Evolutionary conservation across 2,888 invertebrate species (phyloP).

Genomic region (Dysmachus trigonus): DNA sequence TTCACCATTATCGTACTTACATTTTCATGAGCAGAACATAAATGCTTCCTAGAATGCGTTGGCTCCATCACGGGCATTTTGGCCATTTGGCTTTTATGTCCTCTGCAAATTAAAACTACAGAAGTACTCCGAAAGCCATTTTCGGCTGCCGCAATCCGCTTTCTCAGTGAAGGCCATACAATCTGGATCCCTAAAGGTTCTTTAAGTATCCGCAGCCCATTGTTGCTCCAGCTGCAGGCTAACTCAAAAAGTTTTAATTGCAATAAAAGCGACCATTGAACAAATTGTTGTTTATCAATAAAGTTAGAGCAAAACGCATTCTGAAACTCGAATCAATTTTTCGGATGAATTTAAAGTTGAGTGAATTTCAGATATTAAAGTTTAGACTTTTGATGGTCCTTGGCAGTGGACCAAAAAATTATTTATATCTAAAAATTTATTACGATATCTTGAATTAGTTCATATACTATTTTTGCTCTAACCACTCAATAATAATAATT

Average conservation of each 20-base stretch:
- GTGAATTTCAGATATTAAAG: background rate
- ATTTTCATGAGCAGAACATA: background rate
- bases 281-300: background rate
- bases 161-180: background rate
- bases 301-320: background rate
- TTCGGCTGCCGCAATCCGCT: background rate
- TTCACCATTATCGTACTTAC: background rate
- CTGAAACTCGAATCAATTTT: background rate
- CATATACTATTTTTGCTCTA: too few relatives aligned
- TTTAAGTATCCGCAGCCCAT: background rate
- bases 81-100: background rate
- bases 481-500: background rate
- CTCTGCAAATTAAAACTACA: background rate
- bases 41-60: background rate
- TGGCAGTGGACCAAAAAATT: too few relatives aligned
- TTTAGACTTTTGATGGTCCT: background rate
- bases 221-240: background rate
- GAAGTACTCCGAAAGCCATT: background rate
- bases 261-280: background rate
- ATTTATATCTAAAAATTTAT: background rate
- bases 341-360: background rate
- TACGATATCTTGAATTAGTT: too few relatives aligned
- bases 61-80: background rate
- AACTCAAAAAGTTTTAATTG: background rate
- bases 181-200: background rate